These are phyloP conservation scores for Lota lota DNA, from an alignment of 2,113 vertebrate genomes.

Conservation along the genomic window DNA sequence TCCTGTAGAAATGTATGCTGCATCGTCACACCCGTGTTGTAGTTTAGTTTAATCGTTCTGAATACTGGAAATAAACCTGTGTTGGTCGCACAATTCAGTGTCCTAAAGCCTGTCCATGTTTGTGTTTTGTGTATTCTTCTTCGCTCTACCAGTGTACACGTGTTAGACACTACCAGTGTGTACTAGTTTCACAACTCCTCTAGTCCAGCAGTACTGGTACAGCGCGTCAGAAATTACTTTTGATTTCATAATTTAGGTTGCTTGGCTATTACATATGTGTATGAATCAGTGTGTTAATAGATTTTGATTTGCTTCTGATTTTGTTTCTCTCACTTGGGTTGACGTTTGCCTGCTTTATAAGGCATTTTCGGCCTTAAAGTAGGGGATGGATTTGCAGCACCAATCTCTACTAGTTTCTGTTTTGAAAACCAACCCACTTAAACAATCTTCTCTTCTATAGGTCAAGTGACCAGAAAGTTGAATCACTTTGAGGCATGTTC, in stretches of 20 bases:
- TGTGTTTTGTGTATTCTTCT: constrained; percentile 20
- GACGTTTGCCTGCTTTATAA: constrained; percentile 38
- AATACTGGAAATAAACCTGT: not conserved
- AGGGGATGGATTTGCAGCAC: constrained; percentile 49
- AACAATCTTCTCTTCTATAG: constrained; percentile 2
- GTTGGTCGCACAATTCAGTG: constrained; percentile 2
- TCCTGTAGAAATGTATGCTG: constrained; percentile 8
- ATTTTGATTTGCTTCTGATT: constrained; percentile 36
- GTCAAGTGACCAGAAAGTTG: too few species aligned
- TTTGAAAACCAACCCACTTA: not conserved
- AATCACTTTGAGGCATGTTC: too few species aligned
- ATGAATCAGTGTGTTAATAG: constrained; percentile 15
- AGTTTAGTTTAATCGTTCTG: constrained; percentile 1
- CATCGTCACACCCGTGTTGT: constrained; percentile 25
- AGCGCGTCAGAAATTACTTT: too few species aligned
- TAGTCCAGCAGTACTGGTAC: too few species aligned
- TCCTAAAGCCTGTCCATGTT: constrained; percentile 9
- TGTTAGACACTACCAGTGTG: too few species aligned
- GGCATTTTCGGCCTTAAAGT: constrained; percentile 35
- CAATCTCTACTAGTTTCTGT: not conserved
- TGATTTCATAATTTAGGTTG: constrained; percentile 5
- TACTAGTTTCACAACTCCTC: too few species aligned
- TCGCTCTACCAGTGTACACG: not conserved
- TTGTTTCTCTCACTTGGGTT: constrained; percentile 15
- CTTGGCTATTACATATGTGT: constrained; percentile 19